Evolutionary conservation across 35 echinoderm and acorn worm genomes (phyloP).

Genomic region (Heliocidaris tuberculata): DNA sequence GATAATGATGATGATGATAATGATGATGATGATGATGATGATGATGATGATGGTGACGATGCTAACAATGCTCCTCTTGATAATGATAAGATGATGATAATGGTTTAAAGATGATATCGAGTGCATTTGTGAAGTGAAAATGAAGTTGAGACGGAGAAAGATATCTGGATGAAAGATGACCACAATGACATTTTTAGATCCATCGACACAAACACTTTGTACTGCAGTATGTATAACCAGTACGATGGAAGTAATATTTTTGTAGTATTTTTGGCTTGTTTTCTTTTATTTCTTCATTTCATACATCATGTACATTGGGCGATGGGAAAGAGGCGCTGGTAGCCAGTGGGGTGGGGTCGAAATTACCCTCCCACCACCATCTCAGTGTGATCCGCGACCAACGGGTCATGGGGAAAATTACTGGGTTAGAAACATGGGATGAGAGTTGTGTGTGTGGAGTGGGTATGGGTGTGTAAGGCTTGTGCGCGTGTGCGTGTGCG

Average conservation of each 20-base stretch:
- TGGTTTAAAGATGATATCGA: background rate
- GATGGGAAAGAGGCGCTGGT: background rate
- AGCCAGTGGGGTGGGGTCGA: background rate
- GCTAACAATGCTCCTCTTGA: background rate
- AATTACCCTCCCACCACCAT: background rate
- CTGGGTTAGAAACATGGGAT: background rate
- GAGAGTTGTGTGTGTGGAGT: background rate
- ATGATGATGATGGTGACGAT: background rate
- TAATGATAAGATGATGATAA: background rate
- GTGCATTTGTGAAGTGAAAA: too few species aligned
- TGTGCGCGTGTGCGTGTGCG: background rate
- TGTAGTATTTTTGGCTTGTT: background rate
- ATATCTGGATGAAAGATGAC: too few species aligned
- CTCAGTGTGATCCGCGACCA: background rate
- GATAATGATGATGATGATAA: background rate
- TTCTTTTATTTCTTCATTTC: background rate
- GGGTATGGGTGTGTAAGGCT: too few species aligned
- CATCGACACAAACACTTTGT: too few species aligned
- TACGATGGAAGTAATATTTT: background rate
- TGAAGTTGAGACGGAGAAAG: too few species aligned
- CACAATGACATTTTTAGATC: too few species aligned
- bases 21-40: background rate
- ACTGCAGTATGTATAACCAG: too few species aligned
- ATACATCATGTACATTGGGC: background rate
- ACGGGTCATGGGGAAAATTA: background rate